phyloP scores from a whole-genome alignment of 92 coral and sea anemone genomes.

The Muricea muricata region DNA sequence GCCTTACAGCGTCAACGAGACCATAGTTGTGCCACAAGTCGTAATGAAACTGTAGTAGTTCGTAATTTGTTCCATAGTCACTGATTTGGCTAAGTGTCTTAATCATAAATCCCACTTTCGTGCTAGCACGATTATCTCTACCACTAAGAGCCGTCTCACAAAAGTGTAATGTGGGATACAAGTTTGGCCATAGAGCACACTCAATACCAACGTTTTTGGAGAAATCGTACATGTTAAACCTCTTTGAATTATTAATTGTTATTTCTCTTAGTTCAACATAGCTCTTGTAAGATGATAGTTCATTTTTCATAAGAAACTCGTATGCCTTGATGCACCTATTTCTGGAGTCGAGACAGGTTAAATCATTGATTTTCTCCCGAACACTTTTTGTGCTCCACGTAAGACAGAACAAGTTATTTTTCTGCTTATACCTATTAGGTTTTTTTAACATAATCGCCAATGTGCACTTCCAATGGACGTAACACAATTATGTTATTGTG shows the following conservation, averaged over 20 bases:
- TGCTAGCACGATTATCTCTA: conserved; percentile 3
- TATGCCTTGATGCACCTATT: conserved; percentile 12
- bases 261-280: not conserved
- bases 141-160: conserved; percentile 53
- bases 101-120: conserved; percentile 25
- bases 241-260: not conserved
- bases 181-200: too few species aligned
- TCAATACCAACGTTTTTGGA: not conserved
- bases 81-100: not conserved
- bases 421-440: conserved; percentile 16
- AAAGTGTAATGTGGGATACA: conserved; percentile 50
- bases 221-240: conserved; percentile 32
- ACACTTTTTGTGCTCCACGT: not conserved
- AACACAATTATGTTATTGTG: not conserved
- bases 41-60: conserved; percentile 27
- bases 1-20: conserved; percentile 15
- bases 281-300: not conserved
- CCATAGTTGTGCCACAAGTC: conserved; percentile 7
- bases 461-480: conserved; percentile 15
- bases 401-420: conserved; percentile 13
- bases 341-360: not conserved
- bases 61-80: too few species aligned
- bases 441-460: conserved; percentile 18
- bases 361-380: not conserved
- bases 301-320: not conserved